These are phyloP conservation scores for Gonatopus flavifemur DNA, from an alignment of 1,140 invertebrate species.

Conservation along the genomic window DNA sequence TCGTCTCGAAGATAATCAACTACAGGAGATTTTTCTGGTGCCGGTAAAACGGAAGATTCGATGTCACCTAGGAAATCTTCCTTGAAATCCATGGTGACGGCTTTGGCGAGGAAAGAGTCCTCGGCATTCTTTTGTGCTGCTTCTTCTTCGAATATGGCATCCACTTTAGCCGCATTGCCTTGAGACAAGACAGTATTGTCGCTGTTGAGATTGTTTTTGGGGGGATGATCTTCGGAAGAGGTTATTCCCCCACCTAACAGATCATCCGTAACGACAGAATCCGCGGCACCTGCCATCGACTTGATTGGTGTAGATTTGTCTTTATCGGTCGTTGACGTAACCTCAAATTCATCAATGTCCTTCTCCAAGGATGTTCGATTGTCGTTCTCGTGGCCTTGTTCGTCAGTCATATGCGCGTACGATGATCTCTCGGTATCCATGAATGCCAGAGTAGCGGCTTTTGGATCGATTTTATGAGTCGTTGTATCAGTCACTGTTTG, in stretches of 20 bases:
- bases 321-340: not conserved
- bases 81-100: not conserved
- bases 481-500: too few species aligned
- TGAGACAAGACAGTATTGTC: not conserved
- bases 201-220: not conserved
- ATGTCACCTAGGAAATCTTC: slow-evolving; percentile 22
- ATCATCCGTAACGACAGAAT: not conserved
- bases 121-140: too few species aligned
- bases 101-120: not conserved
- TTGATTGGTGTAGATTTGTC: too few species aligned
- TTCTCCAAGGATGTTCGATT: not conserved
- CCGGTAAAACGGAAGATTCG: slow-evolving; percentile 29
- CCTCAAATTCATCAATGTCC: not conserved
- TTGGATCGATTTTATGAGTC: slow-evolving; percentile 39
- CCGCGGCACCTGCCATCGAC: not conserved
- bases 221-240: not conserved
- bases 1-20: not conserved
- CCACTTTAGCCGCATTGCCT: too few species aligned
- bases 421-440: slow-evolving; percentile 48
- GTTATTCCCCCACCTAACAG: too few species aligned
- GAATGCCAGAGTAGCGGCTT: slow-evolving; percentile 57
- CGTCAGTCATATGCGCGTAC: not conserved
- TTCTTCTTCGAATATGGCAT: too few species aligned
- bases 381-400: not conserved
- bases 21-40: slow-evolving; percentile 23